phyloP scores from a whole-genome alignment of 2,888 invertebrate species.

The Gryllus longicercus region DNA sequence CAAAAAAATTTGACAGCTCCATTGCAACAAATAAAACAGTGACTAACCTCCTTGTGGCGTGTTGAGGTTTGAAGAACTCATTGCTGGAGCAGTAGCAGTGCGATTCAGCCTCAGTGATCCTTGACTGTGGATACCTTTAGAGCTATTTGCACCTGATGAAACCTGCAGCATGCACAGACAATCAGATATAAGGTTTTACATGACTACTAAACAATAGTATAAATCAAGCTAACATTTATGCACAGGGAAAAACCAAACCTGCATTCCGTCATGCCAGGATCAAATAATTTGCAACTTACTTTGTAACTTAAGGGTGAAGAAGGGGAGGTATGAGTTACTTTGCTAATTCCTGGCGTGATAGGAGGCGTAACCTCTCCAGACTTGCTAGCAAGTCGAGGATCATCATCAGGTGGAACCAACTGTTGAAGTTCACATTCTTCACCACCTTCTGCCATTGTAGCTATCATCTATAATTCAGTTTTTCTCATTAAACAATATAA shows the following conservation, averaged over 20 bases:
- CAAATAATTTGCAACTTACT: conserved; percentile 21
- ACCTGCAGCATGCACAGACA: conserved; percentile 23
- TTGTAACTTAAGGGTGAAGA: conserved; percentile 32
- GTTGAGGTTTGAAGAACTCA: conserved; percentile 4
- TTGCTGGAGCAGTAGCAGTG: conserved; percentile 33
- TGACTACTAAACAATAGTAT: too few relatives aligned
- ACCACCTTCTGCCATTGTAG: conserved; percentile 45
- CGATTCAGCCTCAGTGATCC: conserved; percentile 32
- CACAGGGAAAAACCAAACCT: too few relatives aligned
- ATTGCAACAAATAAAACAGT: too few relatives aligned
- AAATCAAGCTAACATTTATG: too few relatives aligned
- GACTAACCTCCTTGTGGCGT: background rate
- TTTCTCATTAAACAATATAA: too few relatives aligned
- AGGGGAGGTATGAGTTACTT: conserved; percentile 44
- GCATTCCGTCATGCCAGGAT: too few relatives aligned
- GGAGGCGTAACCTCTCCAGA: conserved; percentile 49
- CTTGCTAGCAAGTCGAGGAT: conserved; percentile 44
- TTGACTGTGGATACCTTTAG: conserved; percentile 32
- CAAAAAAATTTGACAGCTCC: background rate
- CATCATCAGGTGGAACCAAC: conserved; percentile 49
- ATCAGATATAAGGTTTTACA: too few relatives aligned
- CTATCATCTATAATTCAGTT: background rate
- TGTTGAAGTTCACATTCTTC: conserved; percentile 50
- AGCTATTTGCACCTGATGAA: conserved; percentile 35
- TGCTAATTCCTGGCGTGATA: conserved; percentile 47